Percentiles rank a stretch among this genome's conserved stretches.
Evolutionary conservation across 2,113 vertebrate genomes (phyloP).

Genomic region (Nothoprocta perdicaria): DNA sequence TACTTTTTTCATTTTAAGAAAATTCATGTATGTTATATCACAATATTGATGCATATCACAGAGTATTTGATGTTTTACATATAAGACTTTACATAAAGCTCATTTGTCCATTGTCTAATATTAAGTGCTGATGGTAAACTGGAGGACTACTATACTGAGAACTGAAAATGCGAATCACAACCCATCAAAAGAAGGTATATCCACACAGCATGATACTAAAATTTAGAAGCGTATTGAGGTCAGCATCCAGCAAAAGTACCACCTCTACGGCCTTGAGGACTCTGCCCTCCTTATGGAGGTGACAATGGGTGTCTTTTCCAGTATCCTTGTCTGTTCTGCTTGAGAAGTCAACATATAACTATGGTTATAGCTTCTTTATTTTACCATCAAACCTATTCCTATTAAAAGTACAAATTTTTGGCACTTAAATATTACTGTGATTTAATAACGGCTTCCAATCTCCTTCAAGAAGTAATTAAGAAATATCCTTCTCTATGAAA

Average conservation of each 20-base stretch:
- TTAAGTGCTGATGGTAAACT: background rate
- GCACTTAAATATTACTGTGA: background rate
- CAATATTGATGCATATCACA: background rate
- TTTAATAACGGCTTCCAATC: background rate
- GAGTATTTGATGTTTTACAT: background rate
- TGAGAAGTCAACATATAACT: background rate
- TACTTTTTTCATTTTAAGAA: background rate
- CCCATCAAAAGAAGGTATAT: fast-evolving
- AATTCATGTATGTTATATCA: background rate
- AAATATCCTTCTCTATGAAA: background rate
- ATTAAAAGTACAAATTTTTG: background rate
- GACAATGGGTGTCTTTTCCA: background rate
- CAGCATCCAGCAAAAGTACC: background rate
- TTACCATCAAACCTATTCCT: background rate
- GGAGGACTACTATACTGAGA: background rate
- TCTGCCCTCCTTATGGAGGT: background rate
- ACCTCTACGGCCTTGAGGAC: background rate
- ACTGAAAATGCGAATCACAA: background rate
- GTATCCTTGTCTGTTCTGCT: background rate
- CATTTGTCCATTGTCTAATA: background rate
- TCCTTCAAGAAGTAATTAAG: background rate
- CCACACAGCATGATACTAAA: background rate
- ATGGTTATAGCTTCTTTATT: background rate
- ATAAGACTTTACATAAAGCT: background rate
- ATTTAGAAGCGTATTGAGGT: background rate